Conservation (phyloP, 30 jellyfish, hydroid and myxozoan genomes). For the Calvadosia cruxmelitensis region DNA sequence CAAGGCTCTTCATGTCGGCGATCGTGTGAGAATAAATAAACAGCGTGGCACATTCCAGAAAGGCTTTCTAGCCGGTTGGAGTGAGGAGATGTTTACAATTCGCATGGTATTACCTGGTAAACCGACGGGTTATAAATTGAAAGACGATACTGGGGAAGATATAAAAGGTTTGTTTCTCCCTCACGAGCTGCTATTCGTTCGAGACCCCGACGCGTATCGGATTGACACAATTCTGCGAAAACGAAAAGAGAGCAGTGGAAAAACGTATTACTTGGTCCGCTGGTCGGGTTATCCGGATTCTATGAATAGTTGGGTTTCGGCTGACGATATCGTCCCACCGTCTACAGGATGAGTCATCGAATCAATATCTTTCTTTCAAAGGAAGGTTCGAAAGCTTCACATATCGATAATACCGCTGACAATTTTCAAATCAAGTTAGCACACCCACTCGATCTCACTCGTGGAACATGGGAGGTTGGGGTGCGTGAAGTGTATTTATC, state of each 20-base stretch:
- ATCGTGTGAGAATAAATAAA: background rate
- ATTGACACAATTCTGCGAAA: slow-evolving; percentile 28
- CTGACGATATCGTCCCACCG: background rate
- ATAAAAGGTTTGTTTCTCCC: background rate
- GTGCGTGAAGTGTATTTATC: background rate
- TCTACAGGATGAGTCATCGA: background rate
- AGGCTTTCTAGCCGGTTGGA: background rate
- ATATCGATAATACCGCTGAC: background rate
- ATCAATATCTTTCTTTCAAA: background rate
- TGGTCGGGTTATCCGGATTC: background rate
- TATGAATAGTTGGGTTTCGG: background rate
- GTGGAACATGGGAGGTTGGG: background rate
- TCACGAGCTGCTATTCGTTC: slow-evolving; percentile 11
- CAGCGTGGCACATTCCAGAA: background rate
- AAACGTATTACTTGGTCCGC: background rate
- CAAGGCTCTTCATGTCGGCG: background rate
- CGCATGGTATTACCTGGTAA: background rate
- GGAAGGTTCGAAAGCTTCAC: background rate
- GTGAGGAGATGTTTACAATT: background rate
- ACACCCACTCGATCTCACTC: background rate
- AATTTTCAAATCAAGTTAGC: background rate
- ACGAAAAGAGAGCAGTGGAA: background rate
- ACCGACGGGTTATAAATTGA: background rate
- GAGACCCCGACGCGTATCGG: slow-evolving; percentile 10
- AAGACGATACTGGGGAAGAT: background rate